Percentiles rank a stretch among this genome's conserved stretches.
Conservation (phyloP, 2,888 invertebrate genomes). For the Macrosoma leucophasiata region DNA sequence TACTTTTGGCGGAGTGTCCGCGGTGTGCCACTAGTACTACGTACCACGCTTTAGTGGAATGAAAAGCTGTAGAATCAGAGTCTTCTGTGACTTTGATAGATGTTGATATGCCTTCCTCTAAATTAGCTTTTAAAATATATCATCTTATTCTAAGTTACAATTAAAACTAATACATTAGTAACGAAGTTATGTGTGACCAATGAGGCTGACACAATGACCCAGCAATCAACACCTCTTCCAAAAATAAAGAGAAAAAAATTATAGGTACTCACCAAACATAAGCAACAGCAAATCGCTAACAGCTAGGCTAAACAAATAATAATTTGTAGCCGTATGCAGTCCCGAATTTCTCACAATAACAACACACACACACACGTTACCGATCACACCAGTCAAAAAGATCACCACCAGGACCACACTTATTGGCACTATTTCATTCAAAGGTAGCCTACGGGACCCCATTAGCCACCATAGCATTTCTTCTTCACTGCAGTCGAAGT, state of each 20-base stretch:
- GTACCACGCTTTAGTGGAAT: no score
- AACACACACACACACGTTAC: slow-evolving; percentile 89
- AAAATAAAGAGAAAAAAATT: not conserved
- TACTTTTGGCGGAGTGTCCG: no score
- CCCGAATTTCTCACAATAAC: slow-evolving; percentile 87
- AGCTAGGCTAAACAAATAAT: slow-evolving; percentile 92
- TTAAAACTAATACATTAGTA: no score
- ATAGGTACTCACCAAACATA: slow-evolving; percentile 81
- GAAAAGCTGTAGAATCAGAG: no score
- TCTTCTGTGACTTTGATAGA: no score
- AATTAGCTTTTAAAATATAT: no score
- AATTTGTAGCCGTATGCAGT: slow-evolving; percentile 94
- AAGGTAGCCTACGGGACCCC: slow-evolving; percentile 78
- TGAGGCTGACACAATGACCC: no score
- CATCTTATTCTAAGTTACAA: no score
- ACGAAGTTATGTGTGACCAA: no score
- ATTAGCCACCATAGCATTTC: slow-evolving; percentile 75
- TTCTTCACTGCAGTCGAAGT: slow-evolving; percentile 76
- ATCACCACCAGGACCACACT: slow-evolving; percentile 85
- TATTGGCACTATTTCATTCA: slow-evolving; percentile 74
- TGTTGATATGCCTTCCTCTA: no score
- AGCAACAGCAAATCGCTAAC: slow-evolving; percentile 90
- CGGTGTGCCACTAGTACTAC: no score
- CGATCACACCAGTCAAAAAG: slow-evolving; percentile 88
- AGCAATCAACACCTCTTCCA: no score